phyloP scores from a whole-genome alignment of 2,888 invertebrate species.

The Allygus modestus region DNA sequence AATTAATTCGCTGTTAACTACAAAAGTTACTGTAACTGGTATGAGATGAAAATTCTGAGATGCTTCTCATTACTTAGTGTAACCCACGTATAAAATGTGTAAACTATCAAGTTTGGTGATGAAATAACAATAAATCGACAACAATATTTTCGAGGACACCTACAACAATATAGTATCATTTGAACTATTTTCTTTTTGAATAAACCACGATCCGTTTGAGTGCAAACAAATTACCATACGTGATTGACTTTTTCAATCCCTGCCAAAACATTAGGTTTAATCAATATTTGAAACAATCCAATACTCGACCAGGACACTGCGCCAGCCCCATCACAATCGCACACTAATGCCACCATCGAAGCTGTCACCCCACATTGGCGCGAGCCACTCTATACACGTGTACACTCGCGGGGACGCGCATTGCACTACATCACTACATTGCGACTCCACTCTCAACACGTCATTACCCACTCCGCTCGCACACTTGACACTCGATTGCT shows the following conservation, averaged over 20 bases:
- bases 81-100: too few species aligned
- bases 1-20: too few species aligned
- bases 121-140: too few species aligned
- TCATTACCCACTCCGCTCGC: conserved; percentile 22
- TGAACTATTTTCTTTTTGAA: too few species aligned
- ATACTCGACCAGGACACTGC: not conserved
- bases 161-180: too few species aligned
- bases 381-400: not conserved
- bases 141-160: too few species aligned
- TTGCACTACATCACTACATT: not conserved
- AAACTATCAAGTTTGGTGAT: too few species aligned
- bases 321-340: not conserved
- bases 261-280: not conserved
- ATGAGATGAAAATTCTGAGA: too few species aligned
- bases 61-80: too few species aligned
- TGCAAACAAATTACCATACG: too few species aligned
- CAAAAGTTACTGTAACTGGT: too few species aligned
- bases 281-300: conserved; percentile 23
- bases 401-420: not conserved
- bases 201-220: too few species aligned
- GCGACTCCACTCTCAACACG: not conserved
- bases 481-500: conserved; percentile 26
- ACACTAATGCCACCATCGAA: not conserved
- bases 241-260: not conserved
- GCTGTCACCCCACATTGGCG: not conserved